phyloP scores from a whole-genome alignment of 2,797 vertebrate species.

The Pseudotriccus pelzelni region DNA sequence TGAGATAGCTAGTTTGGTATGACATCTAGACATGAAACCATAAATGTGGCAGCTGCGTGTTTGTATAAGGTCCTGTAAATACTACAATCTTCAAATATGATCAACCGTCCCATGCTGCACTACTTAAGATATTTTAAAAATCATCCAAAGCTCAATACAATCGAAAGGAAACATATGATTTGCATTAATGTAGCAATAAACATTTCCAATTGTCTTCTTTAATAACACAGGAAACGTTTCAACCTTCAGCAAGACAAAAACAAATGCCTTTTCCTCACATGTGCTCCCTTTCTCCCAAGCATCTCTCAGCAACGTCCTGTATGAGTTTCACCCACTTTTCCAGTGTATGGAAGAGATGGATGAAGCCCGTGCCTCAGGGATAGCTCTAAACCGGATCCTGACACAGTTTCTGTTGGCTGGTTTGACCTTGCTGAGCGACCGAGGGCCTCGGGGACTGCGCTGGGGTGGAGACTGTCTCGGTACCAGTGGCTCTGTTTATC shows the following conservation, averaged over 20 bases:
- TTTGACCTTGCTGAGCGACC: constrained; percentile 45
- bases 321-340: neutral
- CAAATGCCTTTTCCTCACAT: neutral
- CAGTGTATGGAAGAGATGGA: neutral
- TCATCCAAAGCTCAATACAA: neutral
- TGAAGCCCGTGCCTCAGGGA: constrained; percentile 31
- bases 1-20: neutral
- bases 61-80: constrained; percentile 3
- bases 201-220: neutral
- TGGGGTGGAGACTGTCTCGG: neutral
- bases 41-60: neutral
- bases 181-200: neutral
- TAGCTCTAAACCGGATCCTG: constrained; percentile 46
- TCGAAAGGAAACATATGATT: neutral
- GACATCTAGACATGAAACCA: neutral
- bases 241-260: neutral
- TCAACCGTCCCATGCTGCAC: neutral
- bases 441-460: constrained; percentile 2
- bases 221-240: neutral
- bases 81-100: neutral
- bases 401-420: constrained; percentile 36
- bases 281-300: neutral
- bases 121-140: neutral
- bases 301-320: neutral
- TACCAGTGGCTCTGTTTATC: constrained; percentile 13